Percentiles rank a stretch among this genome's conserved stretches.
phyloP scores from a whole-genome alignment of 2,113 vertebrate species.

The Macquaria ambigua region DNA sequence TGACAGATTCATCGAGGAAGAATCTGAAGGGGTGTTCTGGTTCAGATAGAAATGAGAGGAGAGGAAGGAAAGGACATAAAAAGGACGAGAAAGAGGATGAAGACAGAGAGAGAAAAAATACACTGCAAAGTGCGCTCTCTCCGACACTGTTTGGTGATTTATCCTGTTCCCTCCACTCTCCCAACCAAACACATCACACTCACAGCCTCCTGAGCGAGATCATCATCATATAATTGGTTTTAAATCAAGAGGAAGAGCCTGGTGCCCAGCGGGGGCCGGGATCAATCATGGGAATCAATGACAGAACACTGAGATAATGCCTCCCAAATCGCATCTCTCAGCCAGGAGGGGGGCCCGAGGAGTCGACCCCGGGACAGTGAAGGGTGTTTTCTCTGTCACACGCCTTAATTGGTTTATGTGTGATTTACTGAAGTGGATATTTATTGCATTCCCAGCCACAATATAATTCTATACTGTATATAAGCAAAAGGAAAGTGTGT shows the following conservation, averaged over 20 bases:
- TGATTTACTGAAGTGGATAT: slow-evolving; percentile 68
- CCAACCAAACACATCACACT: slow-evolving; percentile 51
- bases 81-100: neutral
- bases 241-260: slow-evolving; percentile 77
- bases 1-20: neutral
- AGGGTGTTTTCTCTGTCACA: slow-evolving; percentile 50
- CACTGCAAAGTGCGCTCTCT: neutral
- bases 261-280: slow-evolving; percentile 37
- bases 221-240: slow-evolving; percentile 76
- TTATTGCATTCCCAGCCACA: slow-evolving; percentile 35
- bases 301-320: slow-evolving; percentile 69
- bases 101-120: slow-evolving; percentile 10
- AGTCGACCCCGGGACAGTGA: slow-evolving; percentile 6
- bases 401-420: slow-evolving; percentile 65
- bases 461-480: slow-evolving; percentile 18
- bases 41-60: neutral
- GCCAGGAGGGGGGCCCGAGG: slow-evolving; percentile 10
- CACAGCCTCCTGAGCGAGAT: slow-evolving; percentile 62
- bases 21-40: neutral
- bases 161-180: slow-evolving; percentile 37
- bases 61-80: neutral
- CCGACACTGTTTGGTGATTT: slow-evolving; percentile 55
- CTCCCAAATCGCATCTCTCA: slow-evolving; percentile 57
- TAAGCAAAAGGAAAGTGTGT: slow-evolving; percentile 41
- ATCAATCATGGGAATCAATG: slow-evolving; percentile 75